Evolutionary conservation across 1,140 invertebrate species (phyloP), one percentile per base, ranked within the genome.

Genomic region (Rhynchophorus ferrugineus): DNA sequence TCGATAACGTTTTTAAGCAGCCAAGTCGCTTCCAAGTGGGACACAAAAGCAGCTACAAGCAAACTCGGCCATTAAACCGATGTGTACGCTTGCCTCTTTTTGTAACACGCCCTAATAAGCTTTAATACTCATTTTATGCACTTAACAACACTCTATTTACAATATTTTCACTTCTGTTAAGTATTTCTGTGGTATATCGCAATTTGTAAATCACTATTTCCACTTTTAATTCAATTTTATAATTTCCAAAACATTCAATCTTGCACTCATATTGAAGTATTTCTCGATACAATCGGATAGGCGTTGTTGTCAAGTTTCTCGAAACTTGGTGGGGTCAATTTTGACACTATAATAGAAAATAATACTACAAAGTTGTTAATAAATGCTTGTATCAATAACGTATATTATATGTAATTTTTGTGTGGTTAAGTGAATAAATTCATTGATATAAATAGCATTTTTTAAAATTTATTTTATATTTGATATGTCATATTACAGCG

Each of bases 61-160:
- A 50, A 49, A 50, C 47, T 56, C 44, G 42, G 49, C 49, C 35
- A 44, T 43, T 44, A 50, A 19, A 45, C 42, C 44, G 29, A 38
- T 43, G 37, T 39, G 17, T 59, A 55, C 60, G 57, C 55, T 58
- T 43, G 48, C 57, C 55, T 60, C 56, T 24, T 49, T 13, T 17
- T 21, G 13, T 44, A 52, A 61, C 55, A 63, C 60, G 61, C 62
- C 62, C 62, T 57, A 51, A 13, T 56, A 59, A 51, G 33, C 34
- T 38, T 42, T 58, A 11, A 44, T 44, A 20, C 6, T 43, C 39
- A 41, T 16, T 16, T 54, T 21, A 17, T 24, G 24, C 13, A 22
- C 5, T 45, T 50, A 9, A 39, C n/a, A n/a, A n/a, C n/a, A n/a
- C n/a, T 53, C 37, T 13, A 35, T 5, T 7, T 19, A 13, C 13